Evolutionary conservation across 1,140 invertebrate species (phyloP), one percentile per base, ranked within the genome.

Genomic region (Lepidurus arcticus): DNA sequence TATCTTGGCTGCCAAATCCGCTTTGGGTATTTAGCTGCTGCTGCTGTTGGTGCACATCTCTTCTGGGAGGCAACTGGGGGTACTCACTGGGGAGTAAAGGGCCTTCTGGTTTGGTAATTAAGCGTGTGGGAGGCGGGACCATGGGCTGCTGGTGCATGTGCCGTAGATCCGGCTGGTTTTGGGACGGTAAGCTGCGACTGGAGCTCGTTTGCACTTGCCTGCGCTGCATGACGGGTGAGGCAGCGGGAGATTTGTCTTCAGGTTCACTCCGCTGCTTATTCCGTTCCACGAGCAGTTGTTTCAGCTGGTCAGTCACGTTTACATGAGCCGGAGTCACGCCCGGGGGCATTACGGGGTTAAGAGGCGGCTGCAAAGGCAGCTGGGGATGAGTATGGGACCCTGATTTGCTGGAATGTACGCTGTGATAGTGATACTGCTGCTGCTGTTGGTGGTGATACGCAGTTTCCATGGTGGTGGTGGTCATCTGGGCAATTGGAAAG

Each of bases 261-360:
- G 74, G 65, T 75, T 77, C 24, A 24, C 73, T n/a, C 11, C 47
- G 34, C 21, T 53, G 42, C 81, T 90, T 87, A 84, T 93, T 91
- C 80, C 92, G 87, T 83, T 93, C 92, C 73, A 91, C 90, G 81
- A 93, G 84, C 81, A 93, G 92, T 84, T 93, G 92, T 86, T 93
- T 93, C 78, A 94, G 86, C 83, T 94, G 93, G 83, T 94, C 92
- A 1, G 92, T 92, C 76, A 94, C 86, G 93, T 80, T 90, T 87
- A 16, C 91, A 89, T 74, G 91, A 90, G 82, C 90, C 90, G 84
- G 78, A 76, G 78, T 43, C 7, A 34, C 45, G 26, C 77, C 45
- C 3, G 16, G 74, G n/a, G 74, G n/a, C 42, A 44, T 24, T 13
- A 7, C 53, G 21, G 53, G 53, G 53, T 21, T 10, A 21, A 43